Conservation (phyloP, 2,113 vertebrate genomes). For the Dolichallabes microphthalmus region DNA sequence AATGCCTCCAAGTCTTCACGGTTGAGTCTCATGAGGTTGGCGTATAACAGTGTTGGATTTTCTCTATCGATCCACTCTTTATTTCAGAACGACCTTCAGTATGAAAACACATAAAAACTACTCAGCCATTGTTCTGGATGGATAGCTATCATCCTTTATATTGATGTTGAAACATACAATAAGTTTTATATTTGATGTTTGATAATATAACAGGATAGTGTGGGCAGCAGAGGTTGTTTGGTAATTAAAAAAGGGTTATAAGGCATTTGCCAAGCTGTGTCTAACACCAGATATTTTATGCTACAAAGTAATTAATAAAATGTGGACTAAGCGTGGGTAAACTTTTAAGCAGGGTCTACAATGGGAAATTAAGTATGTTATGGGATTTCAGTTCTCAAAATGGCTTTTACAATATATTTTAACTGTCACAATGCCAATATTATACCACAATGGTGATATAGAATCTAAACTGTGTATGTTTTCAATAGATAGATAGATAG, state of each 20-base stretch:
- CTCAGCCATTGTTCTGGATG: background rate
- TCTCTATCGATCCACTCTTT: slow-evolving; percentile 11
- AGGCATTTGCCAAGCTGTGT: background rate
- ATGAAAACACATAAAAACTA: background rate
- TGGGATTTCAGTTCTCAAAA: background rate
- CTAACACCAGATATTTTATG: background rate
- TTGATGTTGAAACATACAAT: background rate
- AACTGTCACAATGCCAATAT: background rate
- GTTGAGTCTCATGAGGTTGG: background rate
- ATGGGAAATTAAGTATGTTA: background rate
- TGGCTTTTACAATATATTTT: background rate
- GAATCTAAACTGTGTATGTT: background rate
- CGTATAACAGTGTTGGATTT: slow-evolving; percentile 16
- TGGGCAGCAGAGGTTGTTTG: background rate
- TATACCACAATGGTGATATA: background rate
- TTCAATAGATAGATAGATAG: background rate
- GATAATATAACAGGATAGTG: background rate
- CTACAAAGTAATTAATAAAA: background rate
- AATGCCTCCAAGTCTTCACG: slow-evolving; percentile 13
- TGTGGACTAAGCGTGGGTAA: background rate
- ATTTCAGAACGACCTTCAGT: slow-evolving; percentile 1
- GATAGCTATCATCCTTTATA: background rate
- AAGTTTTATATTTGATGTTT: background rate
- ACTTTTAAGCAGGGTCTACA: background rate
- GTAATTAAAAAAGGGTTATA: background rate